Percentiles rank a stretch among this genome's conserved stretches.
These are phyloP conservation scores for Channa maculata DNA, from an alignment of 2,113 vertebrate species.

Conservation along the genomic window DNA sequence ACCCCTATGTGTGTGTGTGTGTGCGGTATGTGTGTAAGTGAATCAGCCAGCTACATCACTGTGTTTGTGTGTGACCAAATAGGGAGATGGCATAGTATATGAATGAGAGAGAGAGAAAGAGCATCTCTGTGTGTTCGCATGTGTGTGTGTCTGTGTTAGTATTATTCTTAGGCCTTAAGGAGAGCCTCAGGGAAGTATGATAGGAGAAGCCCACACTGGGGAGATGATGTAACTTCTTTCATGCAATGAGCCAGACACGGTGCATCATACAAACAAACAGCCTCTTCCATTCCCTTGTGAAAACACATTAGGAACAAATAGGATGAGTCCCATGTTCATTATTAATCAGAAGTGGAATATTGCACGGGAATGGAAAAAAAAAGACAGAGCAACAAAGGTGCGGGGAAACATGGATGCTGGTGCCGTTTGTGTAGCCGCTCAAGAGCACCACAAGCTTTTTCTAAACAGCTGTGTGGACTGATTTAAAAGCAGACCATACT, in stretches of 20 bases:
- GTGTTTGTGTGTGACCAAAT: background rate
- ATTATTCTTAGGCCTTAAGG: background rate
- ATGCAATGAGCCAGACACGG: background rate
- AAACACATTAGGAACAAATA: background rate
- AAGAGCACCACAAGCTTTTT: no score
- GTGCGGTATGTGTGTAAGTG: slow-evolving; percentile 6
- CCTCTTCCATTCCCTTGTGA: background rate
- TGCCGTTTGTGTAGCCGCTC: no score
- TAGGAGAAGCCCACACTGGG: background rate
- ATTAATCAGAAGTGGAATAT: background rate
- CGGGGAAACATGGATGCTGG: no score
- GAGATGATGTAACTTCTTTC: slow-evolving; percentile 17
- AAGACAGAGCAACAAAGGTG: no score
- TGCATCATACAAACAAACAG: background rate
- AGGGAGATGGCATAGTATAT: background rate
- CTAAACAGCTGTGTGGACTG: no score
- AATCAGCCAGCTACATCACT: background rate
- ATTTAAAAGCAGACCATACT: no score
- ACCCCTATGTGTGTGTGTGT: slow-evolving; percentile 21
- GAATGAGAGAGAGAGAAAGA: slow-evolving; percentile 1
- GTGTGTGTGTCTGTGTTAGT: background rate
- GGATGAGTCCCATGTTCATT: background rate
- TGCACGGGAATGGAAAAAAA: no score
- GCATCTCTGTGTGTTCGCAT: no score
- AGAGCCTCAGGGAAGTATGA: slow-evolving; percentile 23